Evolutionary conservation across 2,797 vertebrate species (phyloP).

Genomic region (Sebastes hubbsi): DNA sequence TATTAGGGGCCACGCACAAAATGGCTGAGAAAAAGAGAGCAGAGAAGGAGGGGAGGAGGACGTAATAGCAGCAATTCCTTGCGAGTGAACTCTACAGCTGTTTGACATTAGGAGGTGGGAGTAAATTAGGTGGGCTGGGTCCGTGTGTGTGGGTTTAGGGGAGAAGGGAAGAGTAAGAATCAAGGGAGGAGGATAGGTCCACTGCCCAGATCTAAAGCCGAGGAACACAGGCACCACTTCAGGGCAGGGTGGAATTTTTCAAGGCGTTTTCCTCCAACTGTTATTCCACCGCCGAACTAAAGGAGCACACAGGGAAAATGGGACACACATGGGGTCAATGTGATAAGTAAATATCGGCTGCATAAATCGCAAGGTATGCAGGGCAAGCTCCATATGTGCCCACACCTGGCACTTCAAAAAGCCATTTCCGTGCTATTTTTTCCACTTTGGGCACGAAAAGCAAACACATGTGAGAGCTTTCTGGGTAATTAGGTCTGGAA

Average conservation of each 20-base stretch:
- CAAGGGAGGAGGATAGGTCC: slow-evolving; percentile 46
- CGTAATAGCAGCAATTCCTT: slow-evolving; percentile 31
- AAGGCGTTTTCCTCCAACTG: slow-evolving; percentile 48
- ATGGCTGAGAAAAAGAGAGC: slow-evolving; percentile 17
- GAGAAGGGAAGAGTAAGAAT: slow-evolving; percentile 42
- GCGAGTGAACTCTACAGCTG: slow-evolving; percentile 68
- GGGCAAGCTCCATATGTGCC: slow-evolving; percentile 38
- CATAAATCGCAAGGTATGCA: slow-evolving; percentile 51
- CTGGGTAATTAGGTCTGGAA: slow-evolving; percentile 28
- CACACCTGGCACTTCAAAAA: slow-evolving; percentile 46
- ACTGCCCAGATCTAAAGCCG: slow-evolving; percentile 38
- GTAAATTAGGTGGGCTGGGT: slow-evolving; percentile 63
- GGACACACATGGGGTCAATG: slow-evolving; percentile 51
- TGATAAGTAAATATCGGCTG: slow-evolving; percentile 62
- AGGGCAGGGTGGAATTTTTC: slow-evolving; percentile 51
- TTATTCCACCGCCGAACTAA: slow-evolving; percentile 29
- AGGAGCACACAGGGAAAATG: slow-evolving; percentile 29
- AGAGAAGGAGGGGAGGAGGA: slow-evolving; percentile 18
- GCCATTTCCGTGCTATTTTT: slow-evolving; percentile 36
- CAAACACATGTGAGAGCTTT: slow-evolving; percentile 45
- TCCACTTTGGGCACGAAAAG: slow-evolving; percentile 25
- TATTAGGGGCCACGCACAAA: slow-evolving; percentile 40
- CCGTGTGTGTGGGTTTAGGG: slow-evolving; percentile 25
- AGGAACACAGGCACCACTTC: slow-evolving; percentile 51
- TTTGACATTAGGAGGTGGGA: slow-evolving; percentile 74